A percentile compares a stretch with the other conserved stretches of the same genome.
Evolutionary conservation across 2,888 invertebrate species (phyloP).

Genomic region (Agrotis ipsilon): DNA sequence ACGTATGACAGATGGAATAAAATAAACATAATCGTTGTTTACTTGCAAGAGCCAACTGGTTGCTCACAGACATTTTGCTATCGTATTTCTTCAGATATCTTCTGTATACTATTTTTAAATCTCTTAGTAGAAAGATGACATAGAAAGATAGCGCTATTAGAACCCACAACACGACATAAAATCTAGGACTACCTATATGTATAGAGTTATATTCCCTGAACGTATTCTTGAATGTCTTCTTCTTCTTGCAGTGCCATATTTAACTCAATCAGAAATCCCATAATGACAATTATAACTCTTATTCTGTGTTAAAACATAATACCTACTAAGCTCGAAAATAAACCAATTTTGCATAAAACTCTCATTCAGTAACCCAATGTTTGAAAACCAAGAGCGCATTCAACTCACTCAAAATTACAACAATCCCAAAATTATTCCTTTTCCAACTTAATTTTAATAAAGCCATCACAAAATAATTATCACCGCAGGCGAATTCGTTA

Average conservation of each 20-base stretch:
- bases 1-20: too few species aligned
- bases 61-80: too few species aligned
- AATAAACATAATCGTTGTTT: too few species aligned
- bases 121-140: too few species aligned
- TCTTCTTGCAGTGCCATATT: background rate
- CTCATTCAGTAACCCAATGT: constrained; percentile 14
- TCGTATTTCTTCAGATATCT: too few species aligned
- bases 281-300: background rate
- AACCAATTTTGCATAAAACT: constrained; percentile 1
- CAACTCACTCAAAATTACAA: constrained; percentile 33
- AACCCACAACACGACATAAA: too few species aligned
- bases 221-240: too few species aligned
- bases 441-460: constrained; percentile 32
- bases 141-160: too few species aligned
- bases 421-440: constrained; percentile 18
- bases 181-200: too few species aligned
- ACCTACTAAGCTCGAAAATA: background rate
- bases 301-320: background rate
- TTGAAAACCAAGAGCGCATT: constrained; percentile 30
- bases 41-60: too few species aligned
- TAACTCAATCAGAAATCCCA: background rate
- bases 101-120: too few species aligned
- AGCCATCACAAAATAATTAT: constrained; percentile 49
- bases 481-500: constrained; percentile 40
- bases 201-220: too few species aligned